phyloP scores from a whole-genome alignment of 2,797 vertebrate species.

The Perdix hodgsoniae region DNA sequence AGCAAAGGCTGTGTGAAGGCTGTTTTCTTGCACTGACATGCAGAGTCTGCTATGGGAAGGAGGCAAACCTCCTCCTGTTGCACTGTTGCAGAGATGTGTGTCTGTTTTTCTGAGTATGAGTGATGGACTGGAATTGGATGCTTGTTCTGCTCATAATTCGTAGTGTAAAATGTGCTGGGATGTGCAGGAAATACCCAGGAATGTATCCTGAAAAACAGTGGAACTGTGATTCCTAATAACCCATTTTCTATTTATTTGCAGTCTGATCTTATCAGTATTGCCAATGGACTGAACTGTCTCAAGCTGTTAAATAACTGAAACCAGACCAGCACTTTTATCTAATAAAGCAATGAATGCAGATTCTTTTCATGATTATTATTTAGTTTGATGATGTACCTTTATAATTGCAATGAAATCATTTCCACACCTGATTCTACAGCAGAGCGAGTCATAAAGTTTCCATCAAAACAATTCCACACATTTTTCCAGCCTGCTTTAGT shows the following conservation, averaged over 20 bases:
- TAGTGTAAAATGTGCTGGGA: constrained; percentile 20
- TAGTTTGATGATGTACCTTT: not conserved
- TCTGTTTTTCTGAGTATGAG: not conserved
- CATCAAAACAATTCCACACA: constrained; percentile 62
- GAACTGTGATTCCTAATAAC: constrained; percentile 4
- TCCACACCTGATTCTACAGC: constrained; percentile 31
- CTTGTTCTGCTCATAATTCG: not conserved
- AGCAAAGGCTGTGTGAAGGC: not conserved
- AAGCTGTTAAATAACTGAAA: not conserved
- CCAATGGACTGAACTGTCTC: not conserved
- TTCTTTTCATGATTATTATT: not conserved
- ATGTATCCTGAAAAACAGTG: not conserved
- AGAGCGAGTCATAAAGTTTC: constrained; percentile 32
- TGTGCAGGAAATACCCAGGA: constrained; percentile 22
- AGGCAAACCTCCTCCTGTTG: not conserved
- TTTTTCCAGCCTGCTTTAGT: constrained; percentile 63
- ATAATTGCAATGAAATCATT: constrained; percentile 39
- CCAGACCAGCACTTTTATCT: not conserved
- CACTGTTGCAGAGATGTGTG: not conserved
- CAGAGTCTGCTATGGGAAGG: not conserved
- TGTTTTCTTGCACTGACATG: not conserved
- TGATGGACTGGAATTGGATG: not conserved
- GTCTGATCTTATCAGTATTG: constrained; percentile 2
- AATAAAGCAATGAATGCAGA: constrained; percentile 47
- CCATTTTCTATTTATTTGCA: not conserved